These are phyloP conservation scores for Platycheirus rosarum DNA, from an alignment of 2,888 invertebrate species.

Conservation along the genomic window DNA sequence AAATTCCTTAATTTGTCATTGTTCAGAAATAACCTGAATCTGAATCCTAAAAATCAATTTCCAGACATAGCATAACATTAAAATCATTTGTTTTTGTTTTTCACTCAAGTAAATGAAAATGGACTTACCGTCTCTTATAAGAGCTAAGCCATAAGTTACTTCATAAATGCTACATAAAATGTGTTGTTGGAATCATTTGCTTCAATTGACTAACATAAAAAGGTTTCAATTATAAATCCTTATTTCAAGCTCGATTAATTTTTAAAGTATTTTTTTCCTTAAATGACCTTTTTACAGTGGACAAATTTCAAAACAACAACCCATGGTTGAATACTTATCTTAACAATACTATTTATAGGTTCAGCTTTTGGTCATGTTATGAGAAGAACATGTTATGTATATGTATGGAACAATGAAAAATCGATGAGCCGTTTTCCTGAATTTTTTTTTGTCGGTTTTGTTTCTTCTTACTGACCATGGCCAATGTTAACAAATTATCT, in stretches of 20 bases:
- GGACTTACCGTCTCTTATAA: too few relatives aligned
- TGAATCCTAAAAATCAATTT: too few relatives aligned
- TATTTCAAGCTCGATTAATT: neutral
- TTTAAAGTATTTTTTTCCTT: neutral
- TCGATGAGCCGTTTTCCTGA: neutral
- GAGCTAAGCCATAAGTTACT: too few relatives aligned
- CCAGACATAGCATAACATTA: too few relatives aligned
- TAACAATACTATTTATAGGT: neutral
- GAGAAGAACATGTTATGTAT: neutral
- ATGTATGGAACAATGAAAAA: neutral
- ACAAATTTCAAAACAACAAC: neutral
- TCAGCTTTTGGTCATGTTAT: neutral
- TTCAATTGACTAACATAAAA: constrained; percentile 27
- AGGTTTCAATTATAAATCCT: constrained; percentile 1
- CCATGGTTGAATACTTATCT: neutral
- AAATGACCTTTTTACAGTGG: neutral
- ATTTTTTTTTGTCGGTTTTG: neutral
- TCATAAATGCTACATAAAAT: too few relatives aligned
- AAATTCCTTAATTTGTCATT: too few relatives aligned
- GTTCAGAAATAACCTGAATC: too few relatives aligned
- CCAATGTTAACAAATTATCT: constrained; percentile 38
- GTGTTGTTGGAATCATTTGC: constrained; percentile 1
- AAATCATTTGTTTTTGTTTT: too few relatives aligned
- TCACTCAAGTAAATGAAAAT: too few relatives aligned
- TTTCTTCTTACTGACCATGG: neutral